These are phyloP conservation scores for Coleophora flavipennella DNA, from an alignment of 2,888 invertebrate species.

Conservation along the genomic window DNA sequence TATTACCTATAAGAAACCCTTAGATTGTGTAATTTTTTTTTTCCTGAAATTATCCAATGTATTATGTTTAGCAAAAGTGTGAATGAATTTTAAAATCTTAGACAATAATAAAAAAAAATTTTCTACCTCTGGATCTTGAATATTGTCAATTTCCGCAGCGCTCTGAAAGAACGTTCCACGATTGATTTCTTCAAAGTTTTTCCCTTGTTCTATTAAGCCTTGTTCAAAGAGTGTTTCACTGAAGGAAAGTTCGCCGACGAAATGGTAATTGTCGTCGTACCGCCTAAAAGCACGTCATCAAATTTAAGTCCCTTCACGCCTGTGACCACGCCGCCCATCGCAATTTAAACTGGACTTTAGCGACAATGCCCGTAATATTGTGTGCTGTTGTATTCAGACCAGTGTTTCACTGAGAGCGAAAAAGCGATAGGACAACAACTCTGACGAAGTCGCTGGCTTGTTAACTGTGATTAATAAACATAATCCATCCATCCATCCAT, in stretches of 20 bases:
- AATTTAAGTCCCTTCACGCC: conserved; percentile 1
- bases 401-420: no score
- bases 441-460: no score
- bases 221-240: conserved; percentile 42
- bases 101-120: neutral
- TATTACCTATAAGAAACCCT: no score
- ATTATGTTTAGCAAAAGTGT: no score
- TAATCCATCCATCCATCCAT: no score
- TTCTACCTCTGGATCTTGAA: conserved; percentile 44
- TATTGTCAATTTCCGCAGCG: conserved; percentile 43
- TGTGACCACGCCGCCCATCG: neutral
- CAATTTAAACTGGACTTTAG: neutral
- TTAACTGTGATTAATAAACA: no score
- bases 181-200: conserved; percentile 44
- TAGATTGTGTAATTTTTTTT: no score
- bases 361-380: neutral
- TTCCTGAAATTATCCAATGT: no score
- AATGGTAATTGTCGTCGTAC: conserved; percentile 39
- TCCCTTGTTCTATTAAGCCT: conserved; percentile 35
- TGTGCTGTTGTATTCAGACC: no score
- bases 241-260: conserved; percentile 34
- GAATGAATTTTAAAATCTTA: no score
- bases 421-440: no score
- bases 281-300: conserved; percentile 23
- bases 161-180: conserved; percentile 46